A percentile compares a stretch with the other conserved stretches of the same genome.
phyloP scores from a whole-genome alignment of 2,888 invertebrate species.

The Periphyllus acericola region DNA sequence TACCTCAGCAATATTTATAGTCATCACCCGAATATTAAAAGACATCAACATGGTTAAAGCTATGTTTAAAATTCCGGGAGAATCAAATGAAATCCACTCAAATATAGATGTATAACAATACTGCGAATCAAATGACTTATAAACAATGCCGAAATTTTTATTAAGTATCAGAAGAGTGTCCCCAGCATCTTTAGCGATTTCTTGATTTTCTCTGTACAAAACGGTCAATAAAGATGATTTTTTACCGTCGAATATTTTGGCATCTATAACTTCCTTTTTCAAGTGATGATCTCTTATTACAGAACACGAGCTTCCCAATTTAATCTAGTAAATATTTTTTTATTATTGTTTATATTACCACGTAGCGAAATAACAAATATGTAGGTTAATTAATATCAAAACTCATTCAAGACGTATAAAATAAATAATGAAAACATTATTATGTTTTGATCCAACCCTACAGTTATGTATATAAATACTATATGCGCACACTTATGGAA shows the following conservation, averaged over 20 bases:
- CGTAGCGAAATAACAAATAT: too few species aligned
- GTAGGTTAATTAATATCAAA: too few species aligned
- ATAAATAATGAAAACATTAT: too few species aligned
- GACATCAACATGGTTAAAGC: constrained; percentile 9
- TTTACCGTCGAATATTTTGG: neutral
- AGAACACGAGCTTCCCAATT: constrained; percentile 26
- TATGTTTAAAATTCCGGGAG: neutral
- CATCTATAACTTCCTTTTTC: constrained; percentile 25
- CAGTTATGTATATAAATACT: too few species aligned
- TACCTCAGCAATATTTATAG: constrained; percentile 30
- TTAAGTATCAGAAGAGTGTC: constrained; percentile 45
- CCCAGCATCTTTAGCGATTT: neutral
- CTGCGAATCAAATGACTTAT: neutral
- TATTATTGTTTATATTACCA: neutral
- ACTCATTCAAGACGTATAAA: too few species aligned
- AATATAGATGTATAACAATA: constrained; percentile 31
- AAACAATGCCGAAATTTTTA: constrained; percentile 25
- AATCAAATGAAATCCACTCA: neutral
- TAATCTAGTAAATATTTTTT: constrained; percentile 14
- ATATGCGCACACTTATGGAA: too few species aligned
- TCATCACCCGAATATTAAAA: constrained; percentile 13
- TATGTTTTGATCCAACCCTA: too few species aligned
- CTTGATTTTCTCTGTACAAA: neutral
- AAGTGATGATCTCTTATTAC: constrained; percentile 22
- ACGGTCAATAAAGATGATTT: neutral